Evolutionary conservation across 1,140 invertebrate species (phyloP), one percentile per base, ranked within the genome.

Genomic region (Drosophila dunni): DNA sequence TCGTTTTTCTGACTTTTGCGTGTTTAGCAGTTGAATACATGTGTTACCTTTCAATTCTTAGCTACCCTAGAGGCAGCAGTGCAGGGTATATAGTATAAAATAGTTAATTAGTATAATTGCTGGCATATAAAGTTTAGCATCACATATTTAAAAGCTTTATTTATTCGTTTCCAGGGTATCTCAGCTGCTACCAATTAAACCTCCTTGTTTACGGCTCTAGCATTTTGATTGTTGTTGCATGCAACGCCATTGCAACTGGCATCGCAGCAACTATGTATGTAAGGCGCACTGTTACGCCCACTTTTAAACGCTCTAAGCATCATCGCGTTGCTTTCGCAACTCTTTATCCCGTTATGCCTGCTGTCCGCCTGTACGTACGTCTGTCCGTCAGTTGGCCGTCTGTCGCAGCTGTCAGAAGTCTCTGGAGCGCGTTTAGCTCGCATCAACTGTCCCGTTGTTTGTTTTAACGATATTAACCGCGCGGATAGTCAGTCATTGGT

Each of bases 401-500:
- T 51, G 51, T 42, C 46, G 24, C 36, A 38, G n/a, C 42, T 50
- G 44, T 50, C 40, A 13, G 20, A 46, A 29, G 58, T 72, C 56
- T 51, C 69, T 61, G 68, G 38, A 71, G 73, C 60, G 51, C 46
- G 51, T 53, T 69, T 34, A 54, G 50, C 71, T 36, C 42, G 44
- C 69, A 53, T 60, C 62, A 75, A 65, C 38, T 69, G 65, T 53
- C 40, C 70, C 44, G 58, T 77, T 77, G 71, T 69, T 72, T 62
- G 63, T 54, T 78, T 83, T 83, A 77, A 83, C 60, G 61, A 60
- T 69, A 72, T 83, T 70, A 79, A 83, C 63, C 58, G 71, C 33
- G 48, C 17, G 71, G 69, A 66, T 60, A 53, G 61, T 60, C 64
- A 45, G 15, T 42, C 63, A 67, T 54, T 40, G 46, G 63, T 57